These are phyloP conservation scores for Chromobotia macracanthus DNA, from an alignment of 2,797 vertebrate genomes.

Conservation along the genomic window DNA sequence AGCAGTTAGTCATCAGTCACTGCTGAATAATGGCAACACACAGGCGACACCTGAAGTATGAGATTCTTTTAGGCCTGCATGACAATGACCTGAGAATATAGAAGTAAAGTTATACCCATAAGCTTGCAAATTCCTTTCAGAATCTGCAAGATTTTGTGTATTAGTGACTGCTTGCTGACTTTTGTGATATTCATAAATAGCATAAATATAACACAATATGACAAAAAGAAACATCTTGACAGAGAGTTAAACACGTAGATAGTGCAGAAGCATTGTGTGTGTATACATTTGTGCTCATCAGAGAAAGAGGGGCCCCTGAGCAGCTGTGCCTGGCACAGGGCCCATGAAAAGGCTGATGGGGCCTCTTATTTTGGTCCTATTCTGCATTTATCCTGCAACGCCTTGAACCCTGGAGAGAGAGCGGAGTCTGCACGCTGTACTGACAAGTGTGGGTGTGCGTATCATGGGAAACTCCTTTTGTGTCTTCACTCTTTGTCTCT, in stretches of 20 bases:
- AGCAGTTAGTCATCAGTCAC: conserved; percentile 44
- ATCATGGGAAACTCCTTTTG: conserved; percentile 30
- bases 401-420: conserved; percentile 40
- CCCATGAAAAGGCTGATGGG: conserved; percentile 51
- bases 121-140: no score
- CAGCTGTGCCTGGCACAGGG: conserved; percentile 56
- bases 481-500: conserved; percentile 35
- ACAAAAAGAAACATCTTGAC: conserved; percentile 6
- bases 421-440: conserved; percentile 38
- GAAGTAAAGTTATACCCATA: background rate
- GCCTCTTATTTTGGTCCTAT: conserved; percentile 46
- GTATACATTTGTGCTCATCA: conserved; percentile 26
- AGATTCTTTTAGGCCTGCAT: background rate
- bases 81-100: background rate
- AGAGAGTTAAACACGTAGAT: conserved; percentile 7
- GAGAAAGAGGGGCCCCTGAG: conserved; percentile 45
- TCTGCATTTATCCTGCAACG: conserved; percentile 44
- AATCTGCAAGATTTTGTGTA: no score
- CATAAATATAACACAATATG: no score
- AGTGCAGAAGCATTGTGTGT: conserved; percentile 28
- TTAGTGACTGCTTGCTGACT: no score
- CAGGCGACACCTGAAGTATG: conserved; percentile 24
- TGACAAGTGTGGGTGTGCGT: conserved; percentile 45
- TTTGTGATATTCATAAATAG: no score
- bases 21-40: conserved; percentile 23